Evolutionary conservation across 2,888 invertebrate genomes (phyloP), one percentile per base, ranked within the genome.

Genomic region (Sympetrum striolatum): DNA sequence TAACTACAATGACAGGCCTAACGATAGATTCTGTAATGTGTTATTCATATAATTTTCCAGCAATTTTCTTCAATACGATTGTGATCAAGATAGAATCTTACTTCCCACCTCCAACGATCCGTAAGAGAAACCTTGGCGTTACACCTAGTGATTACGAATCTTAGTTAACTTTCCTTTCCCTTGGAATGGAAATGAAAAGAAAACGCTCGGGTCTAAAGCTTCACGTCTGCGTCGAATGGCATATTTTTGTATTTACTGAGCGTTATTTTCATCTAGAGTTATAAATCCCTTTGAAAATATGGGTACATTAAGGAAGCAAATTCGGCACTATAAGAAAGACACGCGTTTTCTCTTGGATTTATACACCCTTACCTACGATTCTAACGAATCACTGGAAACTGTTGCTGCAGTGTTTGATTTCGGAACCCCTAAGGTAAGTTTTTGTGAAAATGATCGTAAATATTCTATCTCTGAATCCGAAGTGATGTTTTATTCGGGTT

Each of bases 251-350:
- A 8, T 25, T 64, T 25, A n/a, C 8, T 8, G n/a, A 8, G 64
- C 22, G 22, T n/a, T 64, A n/a, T n/a, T 1, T 64, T 10, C 44
- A 44, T 44, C 10, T 44, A 44, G 44, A 44, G 10, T 44, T 8
- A 44, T 44, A 53, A 18, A 53, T 18, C 15, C 53, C 18, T 53
- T 53, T 22, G 31, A 2, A 48, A 35, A 14, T 0, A 86, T 86
- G 86, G 86, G 86, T 60, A 86, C 86, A 15, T 60, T 86, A 58
- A 86, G 64, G 60, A 86, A 86, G 60, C 37, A 37, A 37, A 92
- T 96, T 94, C 95, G 97, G 93, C 97, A 97, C 94, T 98, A 98
- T 93, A 98, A 98, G 94, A 97, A 98, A 94, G 98, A 98, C 93
- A 97, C 97, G 81, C 95, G 97, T 92, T 98, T 97, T 94, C 95